Evolutionary conservation across 2,113 vertebrate genomes (phyloP), one percentile per base, ranked within the genome.

Genomic region (Scomber colias): DNA sequence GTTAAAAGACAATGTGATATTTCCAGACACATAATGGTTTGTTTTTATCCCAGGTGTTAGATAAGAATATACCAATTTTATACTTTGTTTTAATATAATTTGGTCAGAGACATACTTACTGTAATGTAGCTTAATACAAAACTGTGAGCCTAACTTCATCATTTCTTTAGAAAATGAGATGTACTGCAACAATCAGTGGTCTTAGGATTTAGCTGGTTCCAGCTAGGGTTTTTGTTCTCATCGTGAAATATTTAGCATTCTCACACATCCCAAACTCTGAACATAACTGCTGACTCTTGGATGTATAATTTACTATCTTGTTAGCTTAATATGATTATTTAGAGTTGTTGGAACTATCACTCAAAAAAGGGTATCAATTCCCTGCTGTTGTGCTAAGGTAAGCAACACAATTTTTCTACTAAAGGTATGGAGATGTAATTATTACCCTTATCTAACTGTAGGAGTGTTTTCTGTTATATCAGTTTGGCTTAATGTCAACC

Each of bases 1-100:
- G 16, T 27, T 53, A 56, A 62, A 84, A 65, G 49, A 72, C 55
- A 54, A 56, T n/a, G 16, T 57, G 75, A 59, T n/a, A 76, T 64
- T 69, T 53, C 21, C 6, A 17, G 10, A 64, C 64, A 65, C 30
- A 17, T 27, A 11, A 11, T 11, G n/a, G 16, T 70, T 65, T 62
- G 35, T 53, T 63, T 74, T 71, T 7, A 80, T 35, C n/a, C n/a
- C 19, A 48, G 11, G 63, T 14, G 21, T 45, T 14, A 11, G 19
- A 51, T n/a, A 12, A 19, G 48, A 72, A 16, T 19, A 60, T 54
- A 61, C 8, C 4, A 11, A 21, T 45, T 65, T 61, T 4, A 45
- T 30, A 24, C 16, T 45, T 4, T 44, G 12, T 0, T 70, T 61
- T 7, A 70, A 30, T 31, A 35, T 54, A 84, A n/a, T 50, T 45